Evolutionary conservation across 2,113 vertebrate species (phyloP), one percentile per base, ranked within the genome.

Genomic region (Aptenodytes forsteri): DNA sequence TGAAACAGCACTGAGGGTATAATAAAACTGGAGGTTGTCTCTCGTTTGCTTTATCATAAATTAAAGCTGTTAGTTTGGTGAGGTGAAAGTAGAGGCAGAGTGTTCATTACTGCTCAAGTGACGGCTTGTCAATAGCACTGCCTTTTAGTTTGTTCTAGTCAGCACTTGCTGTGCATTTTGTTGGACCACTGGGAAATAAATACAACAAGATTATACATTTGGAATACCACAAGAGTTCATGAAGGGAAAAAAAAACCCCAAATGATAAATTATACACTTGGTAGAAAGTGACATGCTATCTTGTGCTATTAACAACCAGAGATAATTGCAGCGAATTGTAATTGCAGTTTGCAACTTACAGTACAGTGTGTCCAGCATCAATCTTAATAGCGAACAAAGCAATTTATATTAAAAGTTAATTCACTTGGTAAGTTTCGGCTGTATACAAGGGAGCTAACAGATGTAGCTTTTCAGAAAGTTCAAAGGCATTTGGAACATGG

Each of bases 291-390:
- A 99, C 99, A 98, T 98, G 98, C 98, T 99, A 99, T 99, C 99
- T 99, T 98, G 98, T 98, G 98, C 99, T 99, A 99, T 99, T 99
- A 99, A 99, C 99, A 99, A 98, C 97, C 98, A 98, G 96, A 99
- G 99, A 99, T 99, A 99, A 99, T 99, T 99, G 99, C 98, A 98
- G 97, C 62, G 98, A 98, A 99, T 99, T 99, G 99, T 99, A 99
- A 99, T 99, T 99, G 98, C 98, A 99, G 98, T 98, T 98, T 99
- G 97, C 97, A 98, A 98, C 98, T 99, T 99, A 98, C 97, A 98
- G 98, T 99, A 97, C 97, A 95, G 98, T 98, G 97, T 97, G 98
- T 98, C 98, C 98, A 87, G 98, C 98, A 99, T 99, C 99, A 99
- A 99, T 99, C 99, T 99, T 99, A 98, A 98, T 98, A 98, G 97